A percentile compares a stretch with the other conserved stretches of the same genome.
phyloP scores from a whole-genome alignment of 2,113 vertebrate genomes.

The Ceyx melanurus region DNA sequence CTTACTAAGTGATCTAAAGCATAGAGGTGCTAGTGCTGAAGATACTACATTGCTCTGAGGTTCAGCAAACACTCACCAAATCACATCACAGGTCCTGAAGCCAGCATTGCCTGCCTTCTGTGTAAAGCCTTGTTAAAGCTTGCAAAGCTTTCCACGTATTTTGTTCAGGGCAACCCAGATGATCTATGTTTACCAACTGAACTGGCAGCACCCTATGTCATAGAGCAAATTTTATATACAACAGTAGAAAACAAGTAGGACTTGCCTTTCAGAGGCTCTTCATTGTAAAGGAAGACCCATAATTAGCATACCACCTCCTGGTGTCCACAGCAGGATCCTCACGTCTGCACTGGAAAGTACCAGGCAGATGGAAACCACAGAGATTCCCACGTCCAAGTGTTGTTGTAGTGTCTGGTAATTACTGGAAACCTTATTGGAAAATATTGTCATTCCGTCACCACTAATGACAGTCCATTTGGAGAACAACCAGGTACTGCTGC shows the following conservation, averaged over 20 bases:
- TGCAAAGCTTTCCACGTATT: not conserved
- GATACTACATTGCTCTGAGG: not conserved
- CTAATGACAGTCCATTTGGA: not conserved
- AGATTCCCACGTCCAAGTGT: not conserved
- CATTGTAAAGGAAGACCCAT: not conserved
- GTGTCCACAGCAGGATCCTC: not conserved
- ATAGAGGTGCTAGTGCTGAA: not conserved
- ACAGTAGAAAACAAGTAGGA: not conserved
- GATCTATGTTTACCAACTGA: not conserved
- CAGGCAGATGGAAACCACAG: not conserved
- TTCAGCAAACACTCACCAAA: not conserved
- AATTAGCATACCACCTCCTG: constrained; percentile 4
- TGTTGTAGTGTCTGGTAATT: constrained; percentile 5
- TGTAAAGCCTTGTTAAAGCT: not conserved
- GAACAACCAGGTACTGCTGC: not conserved
- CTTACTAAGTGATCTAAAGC: not conserved
- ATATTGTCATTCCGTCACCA: not conserved
- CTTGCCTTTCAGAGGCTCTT: not conserved
- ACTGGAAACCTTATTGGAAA: not conserved
- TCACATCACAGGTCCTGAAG: not conserved
- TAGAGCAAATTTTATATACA: not conserved
- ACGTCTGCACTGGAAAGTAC: not conserved
- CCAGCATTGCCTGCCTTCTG: not conserved
- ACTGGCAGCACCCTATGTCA: not conserved
- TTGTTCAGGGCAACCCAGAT: not conserved